A percentile compares a stretch with the other conserved stretches of the same genome.
phyloP scores from a whole-genome alignment of 1,140 invertebrate genomes.

The Stenopsyche tienmushanensis region DNA sequence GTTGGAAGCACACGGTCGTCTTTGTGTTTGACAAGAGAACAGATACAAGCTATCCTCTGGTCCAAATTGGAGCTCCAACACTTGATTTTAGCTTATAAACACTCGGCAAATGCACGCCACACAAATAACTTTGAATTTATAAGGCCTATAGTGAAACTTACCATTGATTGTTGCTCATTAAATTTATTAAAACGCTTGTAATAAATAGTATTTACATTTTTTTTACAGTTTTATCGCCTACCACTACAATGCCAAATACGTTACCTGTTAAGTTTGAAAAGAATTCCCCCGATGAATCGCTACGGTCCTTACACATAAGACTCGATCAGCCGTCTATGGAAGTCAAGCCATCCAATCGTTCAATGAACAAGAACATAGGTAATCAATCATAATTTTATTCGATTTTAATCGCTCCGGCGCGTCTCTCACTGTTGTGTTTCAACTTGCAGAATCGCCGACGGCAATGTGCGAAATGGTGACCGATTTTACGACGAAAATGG shows the following conservation, averaged over 20 bases:
- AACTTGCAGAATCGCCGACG: constrained; percentile 28
- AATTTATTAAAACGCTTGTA: too few species aligned
- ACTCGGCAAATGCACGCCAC: too few species aligned
- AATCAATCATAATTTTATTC: background rate
- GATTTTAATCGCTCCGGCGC: background rate
- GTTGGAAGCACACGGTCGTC: too few species aligned
- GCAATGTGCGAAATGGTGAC: constrained; percentile 39
- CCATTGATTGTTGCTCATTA: too few species aligned
- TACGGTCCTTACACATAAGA: constrained; percentile 35
- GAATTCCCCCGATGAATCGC: constrained; percentile 31
- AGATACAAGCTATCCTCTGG: too few species aligned
- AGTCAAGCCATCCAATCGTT: background rate
- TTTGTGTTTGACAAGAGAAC: too few species aligned
- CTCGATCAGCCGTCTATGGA: constrained; percentile 31
- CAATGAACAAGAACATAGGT: constrained; percentile 17
- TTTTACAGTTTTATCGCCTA: constrained; percentile 28
- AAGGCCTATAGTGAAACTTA: too few species aligned
- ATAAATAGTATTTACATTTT: too few species aligned
- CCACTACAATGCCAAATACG: constrained; percentile 20
- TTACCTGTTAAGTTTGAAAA: constrained; percentile 34
- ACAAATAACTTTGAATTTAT: too few species aligned
- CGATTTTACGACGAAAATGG: constrained; percentile 15
- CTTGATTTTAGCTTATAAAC: too few species aligned
- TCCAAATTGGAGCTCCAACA: too few species aligned
- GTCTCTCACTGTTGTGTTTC: too few species aligned